These are phyloP conservation scores for Morus bassanus DNA, from an alignment of 2,797 vertebrate genomes.

Conservation along the genomic window DNA sequence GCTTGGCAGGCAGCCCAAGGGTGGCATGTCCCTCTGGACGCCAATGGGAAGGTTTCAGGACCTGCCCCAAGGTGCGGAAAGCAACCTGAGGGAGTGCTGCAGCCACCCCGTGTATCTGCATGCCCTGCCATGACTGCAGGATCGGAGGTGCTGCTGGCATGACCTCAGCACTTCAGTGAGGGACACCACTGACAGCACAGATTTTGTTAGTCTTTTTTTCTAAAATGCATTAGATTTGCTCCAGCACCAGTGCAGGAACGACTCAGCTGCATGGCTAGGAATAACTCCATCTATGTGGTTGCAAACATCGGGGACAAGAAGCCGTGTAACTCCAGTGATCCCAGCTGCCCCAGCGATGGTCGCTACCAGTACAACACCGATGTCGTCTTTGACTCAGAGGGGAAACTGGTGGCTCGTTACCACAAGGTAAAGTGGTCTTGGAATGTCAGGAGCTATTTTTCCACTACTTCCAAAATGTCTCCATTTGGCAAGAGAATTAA, in stretches of 20 bases:
- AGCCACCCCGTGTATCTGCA: too few relatives aligned
- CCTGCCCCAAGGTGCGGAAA: background rate
- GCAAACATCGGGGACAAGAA: constrained; percentile 77
- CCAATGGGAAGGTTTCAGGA: background rate
- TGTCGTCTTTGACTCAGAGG: constrained; percentile 65
- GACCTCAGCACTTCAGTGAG: background rate
- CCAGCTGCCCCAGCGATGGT: constrained; percentile 49
- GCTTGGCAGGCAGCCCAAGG: background rate
- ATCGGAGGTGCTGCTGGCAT: background rate
- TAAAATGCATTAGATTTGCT: constrained; percentile 62
- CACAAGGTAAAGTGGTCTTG: constrained; percentile 70
- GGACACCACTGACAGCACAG: too few relatives aligned
- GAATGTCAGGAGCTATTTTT: background rate
- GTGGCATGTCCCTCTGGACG: accelerated
- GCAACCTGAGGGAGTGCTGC: background rate
- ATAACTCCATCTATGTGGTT: constrained; percentile 74
- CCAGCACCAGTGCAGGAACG: constrained; percentile 66
- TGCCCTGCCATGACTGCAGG: background rate
- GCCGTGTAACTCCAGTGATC: constrained; percentile 18
- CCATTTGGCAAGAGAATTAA: background rate
- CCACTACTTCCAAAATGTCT: background rate
- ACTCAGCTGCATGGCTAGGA: constrained; percentile 76
- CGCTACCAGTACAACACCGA: constrained; percentile 75
- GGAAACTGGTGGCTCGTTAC: constrained; percentile 75
- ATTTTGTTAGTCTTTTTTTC: background rate